phyloP scores from a whole-genome alignment of 2,797 vertebrate genomes.

The Buphagus erythrorhynchus region DNA sequence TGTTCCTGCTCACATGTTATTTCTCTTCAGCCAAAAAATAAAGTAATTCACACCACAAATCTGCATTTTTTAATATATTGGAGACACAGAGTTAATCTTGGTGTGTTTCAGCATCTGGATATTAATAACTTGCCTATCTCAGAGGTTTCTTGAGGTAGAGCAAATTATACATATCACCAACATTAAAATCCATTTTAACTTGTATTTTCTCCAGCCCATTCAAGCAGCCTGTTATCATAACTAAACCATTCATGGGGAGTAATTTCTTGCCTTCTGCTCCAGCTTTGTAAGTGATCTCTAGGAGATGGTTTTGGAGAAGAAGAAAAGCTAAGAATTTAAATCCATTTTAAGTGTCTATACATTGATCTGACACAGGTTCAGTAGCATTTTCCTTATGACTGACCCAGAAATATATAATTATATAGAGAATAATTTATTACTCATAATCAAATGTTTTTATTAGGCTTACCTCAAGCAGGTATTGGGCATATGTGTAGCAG shows the following conservation, averaged over 20 bases:
- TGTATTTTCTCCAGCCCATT: background rate
- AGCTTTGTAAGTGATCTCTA: background rate
- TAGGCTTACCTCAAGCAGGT: background rate
- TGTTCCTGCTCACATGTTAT: background rate
- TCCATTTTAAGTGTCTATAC: background rate
- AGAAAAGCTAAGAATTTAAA: background rate
- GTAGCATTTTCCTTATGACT: background rate
- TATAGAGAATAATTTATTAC: background rate
- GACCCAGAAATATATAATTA: background rate
- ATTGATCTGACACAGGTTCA: background rate
- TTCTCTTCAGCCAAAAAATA: background rate
- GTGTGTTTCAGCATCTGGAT: background rate
- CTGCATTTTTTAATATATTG: background rate
- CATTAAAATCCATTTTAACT: background rate
- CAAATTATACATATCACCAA: background rate
- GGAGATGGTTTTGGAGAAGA: background rate
- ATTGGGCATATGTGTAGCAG: rapidly evolving
- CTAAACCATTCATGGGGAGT: background rate
- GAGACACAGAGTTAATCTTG: background rate
- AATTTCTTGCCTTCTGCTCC: background rate
- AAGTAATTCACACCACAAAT: background rate
- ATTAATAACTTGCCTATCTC: background rate
- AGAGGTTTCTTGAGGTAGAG: background rate
- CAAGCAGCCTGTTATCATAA: background rate
- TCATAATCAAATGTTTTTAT: background rate